phyloP scores from a whole-genome alignment of 2,888 invertebrate species.

The Trilocha varians region DNA sequence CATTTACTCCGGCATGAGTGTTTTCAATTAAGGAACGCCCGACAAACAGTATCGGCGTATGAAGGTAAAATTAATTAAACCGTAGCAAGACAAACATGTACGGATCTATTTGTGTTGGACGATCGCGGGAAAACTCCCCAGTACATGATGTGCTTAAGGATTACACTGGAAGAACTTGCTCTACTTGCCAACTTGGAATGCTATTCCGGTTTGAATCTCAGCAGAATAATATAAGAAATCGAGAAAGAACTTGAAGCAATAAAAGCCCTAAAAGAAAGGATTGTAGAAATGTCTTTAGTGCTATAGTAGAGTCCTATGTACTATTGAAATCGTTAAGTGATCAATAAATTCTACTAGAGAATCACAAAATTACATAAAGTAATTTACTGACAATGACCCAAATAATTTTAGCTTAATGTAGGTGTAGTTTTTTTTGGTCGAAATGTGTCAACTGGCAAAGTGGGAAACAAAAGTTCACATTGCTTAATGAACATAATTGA shows the following conservation, averaged over 20 bases:
- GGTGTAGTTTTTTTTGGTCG: too few species aligned
- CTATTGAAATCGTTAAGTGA: too few species aligned
- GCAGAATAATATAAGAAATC: too few species aligned
- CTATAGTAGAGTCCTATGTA: too few species aligned
- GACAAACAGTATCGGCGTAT: slow-evolving; percentile 71
- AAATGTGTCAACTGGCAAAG: too few species aligned
- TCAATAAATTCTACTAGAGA: too few species aligned
- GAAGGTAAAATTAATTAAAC: slow-evolving; percentile 73
- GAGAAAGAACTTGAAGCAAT: too few species aligned
- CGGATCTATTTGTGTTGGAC: slow-evolving; percentile 64
- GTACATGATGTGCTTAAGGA: slow-evolving; percentile 24
- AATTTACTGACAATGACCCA: too few species aligned
- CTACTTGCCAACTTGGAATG: background rate
- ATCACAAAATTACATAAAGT: too few species aligned
- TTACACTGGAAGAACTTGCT: slow-evolving; percentile 15
- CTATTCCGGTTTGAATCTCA: background rate
- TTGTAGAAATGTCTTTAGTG: too few species aligned
- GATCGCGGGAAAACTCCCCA: slow-evolving; percentile 33
- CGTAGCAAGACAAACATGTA: slow-evolving; percentile 69
- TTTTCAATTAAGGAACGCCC: slow-evolving; percentile 70
- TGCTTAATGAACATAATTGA: slow-evolving; percentile 33
- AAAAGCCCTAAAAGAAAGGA: too few species aligned
- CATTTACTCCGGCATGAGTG: slow-evolving; percentile 68
- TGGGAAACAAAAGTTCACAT: slow-evolving; percentile 5
- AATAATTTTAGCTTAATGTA: too few species aligned